Percentiles rank a stretch among this genome's conserved stretches.
Conservation (phyloP, 2,113 vertebrate species). For the Pipra filicauda region DNA sequence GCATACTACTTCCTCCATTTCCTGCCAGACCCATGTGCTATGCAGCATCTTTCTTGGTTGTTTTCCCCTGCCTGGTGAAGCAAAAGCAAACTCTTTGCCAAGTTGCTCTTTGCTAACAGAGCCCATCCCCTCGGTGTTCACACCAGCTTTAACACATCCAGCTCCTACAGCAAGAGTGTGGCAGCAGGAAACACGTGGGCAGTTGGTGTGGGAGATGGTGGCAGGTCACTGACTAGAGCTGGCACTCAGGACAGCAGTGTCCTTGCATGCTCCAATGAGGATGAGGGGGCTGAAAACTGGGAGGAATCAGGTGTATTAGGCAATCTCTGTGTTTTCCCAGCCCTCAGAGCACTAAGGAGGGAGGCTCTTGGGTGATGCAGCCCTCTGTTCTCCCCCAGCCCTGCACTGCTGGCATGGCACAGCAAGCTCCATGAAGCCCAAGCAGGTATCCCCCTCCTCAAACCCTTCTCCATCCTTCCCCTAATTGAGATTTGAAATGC, state of each 20-base stretch:
- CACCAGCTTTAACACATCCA: not conserved
- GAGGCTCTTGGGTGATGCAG: not conserved
- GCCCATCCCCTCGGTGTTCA: accelerated
- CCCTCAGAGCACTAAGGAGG: not conserved
- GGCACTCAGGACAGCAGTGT: not conserved
- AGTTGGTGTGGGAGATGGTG: not conserved
- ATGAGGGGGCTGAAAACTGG: not conserved
- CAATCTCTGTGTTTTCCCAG: not conserved
- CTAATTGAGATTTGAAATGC: not conserved
- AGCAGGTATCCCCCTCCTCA: not conserved
- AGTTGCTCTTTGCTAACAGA: not conserved
- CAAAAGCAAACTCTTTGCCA: not conserved
- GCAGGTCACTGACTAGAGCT: not conserved
- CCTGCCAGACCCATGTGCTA: accelerated
- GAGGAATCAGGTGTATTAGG: not conserved
- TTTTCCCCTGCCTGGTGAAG: not conserved
- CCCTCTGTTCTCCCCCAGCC: not conserved
- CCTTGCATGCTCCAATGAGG: accelerated
- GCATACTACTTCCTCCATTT: not conserved
- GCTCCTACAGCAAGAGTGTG: not conserved
- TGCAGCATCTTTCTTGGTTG: not conserved
- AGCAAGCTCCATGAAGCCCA: not conserved
- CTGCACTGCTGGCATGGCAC: not conserved
- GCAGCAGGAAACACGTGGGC: not conserved
- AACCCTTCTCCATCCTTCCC: not conserved